These are phyloP conservation scores for Helarctos malayanus DNA, from an alignment of 2,797 vertebrate genomes.

Conservation along the genomic window DNA sequence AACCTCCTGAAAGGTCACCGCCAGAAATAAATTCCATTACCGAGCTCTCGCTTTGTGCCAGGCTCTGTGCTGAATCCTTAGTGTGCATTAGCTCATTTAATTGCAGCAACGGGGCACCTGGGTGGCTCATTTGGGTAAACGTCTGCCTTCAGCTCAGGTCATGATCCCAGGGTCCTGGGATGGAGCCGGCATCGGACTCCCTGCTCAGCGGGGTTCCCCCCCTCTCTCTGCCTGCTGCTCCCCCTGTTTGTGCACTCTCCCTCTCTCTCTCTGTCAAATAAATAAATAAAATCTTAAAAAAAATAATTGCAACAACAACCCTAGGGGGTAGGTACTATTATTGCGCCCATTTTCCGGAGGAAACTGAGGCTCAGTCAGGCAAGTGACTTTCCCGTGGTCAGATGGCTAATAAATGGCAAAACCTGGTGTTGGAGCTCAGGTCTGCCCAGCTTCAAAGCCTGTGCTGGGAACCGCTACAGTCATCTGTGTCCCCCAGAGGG, in stretches of 20 bases:
- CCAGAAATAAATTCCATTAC: neutral
- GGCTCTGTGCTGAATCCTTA: neutral
- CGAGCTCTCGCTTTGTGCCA: neutral
- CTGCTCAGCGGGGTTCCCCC: too few relatives aligned
- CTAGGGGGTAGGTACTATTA: neutral
- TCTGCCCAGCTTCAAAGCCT: neutral
- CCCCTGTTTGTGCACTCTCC: too few relatives aligned
- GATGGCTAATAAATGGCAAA: neutral
- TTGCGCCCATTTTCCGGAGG: neutral
- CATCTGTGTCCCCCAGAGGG: neutral
- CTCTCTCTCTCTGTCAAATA: too few relatives aligned
- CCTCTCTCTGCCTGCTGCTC: too few relatives aligned
- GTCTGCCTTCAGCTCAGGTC: too few relatives aligned
- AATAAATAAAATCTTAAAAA: too few relatives aligned
- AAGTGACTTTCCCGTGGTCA: neutral
- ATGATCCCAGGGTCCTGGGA: too few relatives aligned
- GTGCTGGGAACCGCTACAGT: neutral
- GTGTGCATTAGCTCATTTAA: neutral
- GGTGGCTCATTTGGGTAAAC: too few relatives aligned
- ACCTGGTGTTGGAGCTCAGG: neutral
- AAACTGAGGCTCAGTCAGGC: neutral
- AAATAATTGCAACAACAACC: neutral
- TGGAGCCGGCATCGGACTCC: too few relatives aligned
- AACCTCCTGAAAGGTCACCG: neutral
- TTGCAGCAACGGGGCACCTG: neutral